A percentile compares a stretch with the other conserved stretches of the same genome.
phyloP scores from a whole-genome alignment of 2,888 invertebrate genomes.

The Eumacrocentrus americanus region DNA sequence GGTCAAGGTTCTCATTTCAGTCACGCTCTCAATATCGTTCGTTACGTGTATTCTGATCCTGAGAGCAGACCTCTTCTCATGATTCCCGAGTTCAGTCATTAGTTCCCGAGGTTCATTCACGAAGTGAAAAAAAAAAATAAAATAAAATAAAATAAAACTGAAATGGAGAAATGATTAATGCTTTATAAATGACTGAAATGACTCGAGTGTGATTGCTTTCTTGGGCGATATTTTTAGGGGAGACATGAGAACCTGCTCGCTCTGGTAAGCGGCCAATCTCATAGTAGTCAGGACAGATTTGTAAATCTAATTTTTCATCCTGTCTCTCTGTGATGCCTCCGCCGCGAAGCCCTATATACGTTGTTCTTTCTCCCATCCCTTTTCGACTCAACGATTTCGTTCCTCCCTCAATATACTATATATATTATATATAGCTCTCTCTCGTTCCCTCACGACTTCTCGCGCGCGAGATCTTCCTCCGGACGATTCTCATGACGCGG shows the following conservation, averaged over 20 bases:
- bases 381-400: background rate
- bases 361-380: constrained; percentile 16
- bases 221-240: constrained; percentile 4
- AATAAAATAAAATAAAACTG: background rate
- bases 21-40: constrained; percentile 6
- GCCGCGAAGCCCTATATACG: background rate
- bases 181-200: constrained; percentile 22
- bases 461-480: constrained; percentile 32
- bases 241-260: constrained; percentile 33
- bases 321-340: constrained; percentile 39
- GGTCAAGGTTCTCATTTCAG: constrained; percentile 23
- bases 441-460: constrained; percentile 25
- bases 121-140: background rate
- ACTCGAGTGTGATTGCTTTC: constrained; percentile 26
- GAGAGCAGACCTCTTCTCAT: constrained; percentile 3
- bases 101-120: constrained; percentile 10
- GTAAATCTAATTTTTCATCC: constrained; percentile 59
- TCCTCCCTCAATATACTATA: background rate
- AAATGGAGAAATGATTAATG: constrained; percentile 22
- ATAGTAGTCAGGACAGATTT: constrained; percentile 56
- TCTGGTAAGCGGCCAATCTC: constrained; percentile 39
- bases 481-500: constrained; percentile 38
- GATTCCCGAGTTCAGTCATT: constrained; percentile 20
- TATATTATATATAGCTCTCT: constrained; percentile 30
- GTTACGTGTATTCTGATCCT: background rate